These are phyloP conservation scores for Heterodera schachtii DNA, from an alignment of 1,140 invertebrate species.

Conservation along the genomic window DNA sequence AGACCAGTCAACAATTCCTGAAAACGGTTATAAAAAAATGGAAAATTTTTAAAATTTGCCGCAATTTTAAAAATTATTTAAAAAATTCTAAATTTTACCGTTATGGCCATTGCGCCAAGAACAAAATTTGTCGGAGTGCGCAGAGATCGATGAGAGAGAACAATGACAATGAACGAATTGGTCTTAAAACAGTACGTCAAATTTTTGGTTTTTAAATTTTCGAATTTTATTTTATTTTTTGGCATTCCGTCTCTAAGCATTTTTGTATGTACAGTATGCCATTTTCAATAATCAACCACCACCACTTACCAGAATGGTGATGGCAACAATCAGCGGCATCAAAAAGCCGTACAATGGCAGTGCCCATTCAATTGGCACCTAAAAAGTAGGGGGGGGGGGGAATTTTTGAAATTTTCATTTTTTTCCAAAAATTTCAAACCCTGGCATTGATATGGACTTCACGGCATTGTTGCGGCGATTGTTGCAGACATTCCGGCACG, in stretches of 20 bases:
- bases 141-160: slow-evolving; percentile 73
- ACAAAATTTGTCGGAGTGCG: slow-evolving; percentile 75
- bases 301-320: slow-evolving; percentile 73
- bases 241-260: too few species aligned
- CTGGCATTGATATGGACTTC: slow-evolving; percentile 6
- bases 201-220: too few species aligned
- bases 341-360: slow-evolving; percentile 62
- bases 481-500: slow-evolving; percentile 24
- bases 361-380: slow-evolving; percentile 62
- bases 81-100: background rate
- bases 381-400: background rate
- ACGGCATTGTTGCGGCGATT: slow-evolving; percentile 17
- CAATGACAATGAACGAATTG: slow-evolving; percentile 82
- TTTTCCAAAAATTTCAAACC: background rate
- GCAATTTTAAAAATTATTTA: too few species aligned
- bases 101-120: slow-evolving; percentile 82
- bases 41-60: slow-evolving; percentile 2
- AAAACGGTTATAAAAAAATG: background rate
- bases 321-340: slow-evolving; percentile 73
- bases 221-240: too few species aligned
- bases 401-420: background rate
- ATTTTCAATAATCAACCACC: too few species aligned
- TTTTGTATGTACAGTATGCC: too few species aligned
- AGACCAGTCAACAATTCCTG: slow-evolving; percentile 77
- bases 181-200: slow-evolving; percentile 67